Percentiles rank a stretch among this genome's conserved stretches.
Evolutionary conservation across 2,797 vertebrate genomes (phyloP).

Genomic region (Myripristis murdjan): DNA sequence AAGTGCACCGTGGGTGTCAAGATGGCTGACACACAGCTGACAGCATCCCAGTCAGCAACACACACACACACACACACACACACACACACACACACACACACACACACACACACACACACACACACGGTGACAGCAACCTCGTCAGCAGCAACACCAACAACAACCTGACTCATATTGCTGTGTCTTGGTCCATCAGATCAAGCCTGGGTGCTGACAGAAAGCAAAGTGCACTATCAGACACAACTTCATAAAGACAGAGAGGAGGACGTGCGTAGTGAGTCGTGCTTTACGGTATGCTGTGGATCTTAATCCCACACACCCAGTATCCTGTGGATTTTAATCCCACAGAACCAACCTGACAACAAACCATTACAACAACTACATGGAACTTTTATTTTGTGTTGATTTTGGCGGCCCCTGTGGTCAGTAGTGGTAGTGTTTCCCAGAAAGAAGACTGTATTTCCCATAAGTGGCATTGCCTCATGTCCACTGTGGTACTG

Average conservation of each 20-base stretch:
- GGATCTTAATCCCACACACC: background rate
- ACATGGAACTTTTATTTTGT: too few relatives aligned
- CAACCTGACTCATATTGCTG: slow-evolving; percentile 72
- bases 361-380: too few relatives aligned
- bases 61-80: too few relatives aligned
- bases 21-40: slow-evolving; percentile 76
- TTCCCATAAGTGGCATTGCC: too few relatives aligned
- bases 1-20: slow-evolving; percentile 65
- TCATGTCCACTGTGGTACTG: too few relatives aligned
- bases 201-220: slow-evolving; percentile 58
- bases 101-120: slow-evolving; percentile 13
- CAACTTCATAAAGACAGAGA: slow-evolving; percentile 25
- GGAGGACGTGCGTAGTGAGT: background rate
- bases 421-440: too few relatives aligned
- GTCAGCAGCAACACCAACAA: slow-evolving; percentile 77
- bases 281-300: background rate
- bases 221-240: slow-evolving; percentile 56
- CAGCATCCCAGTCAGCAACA: slow-evolving; percentile 73
- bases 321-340: too few relatives aligned
- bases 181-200: slow-evolving; percentile 65
- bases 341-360: too few relatives aligned
- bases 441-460: too few relatives aligned
- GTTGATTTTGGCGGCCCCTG: too few relatives aligned
- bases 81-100: slow-evolving; percentile 37
- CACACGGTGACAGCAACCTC: slow-evolving; percentile 61